Evolutionary conservation across 1,140 invertebrate species (phyloP).

Genomic region (Drosophila nigrodunni): DNA sequence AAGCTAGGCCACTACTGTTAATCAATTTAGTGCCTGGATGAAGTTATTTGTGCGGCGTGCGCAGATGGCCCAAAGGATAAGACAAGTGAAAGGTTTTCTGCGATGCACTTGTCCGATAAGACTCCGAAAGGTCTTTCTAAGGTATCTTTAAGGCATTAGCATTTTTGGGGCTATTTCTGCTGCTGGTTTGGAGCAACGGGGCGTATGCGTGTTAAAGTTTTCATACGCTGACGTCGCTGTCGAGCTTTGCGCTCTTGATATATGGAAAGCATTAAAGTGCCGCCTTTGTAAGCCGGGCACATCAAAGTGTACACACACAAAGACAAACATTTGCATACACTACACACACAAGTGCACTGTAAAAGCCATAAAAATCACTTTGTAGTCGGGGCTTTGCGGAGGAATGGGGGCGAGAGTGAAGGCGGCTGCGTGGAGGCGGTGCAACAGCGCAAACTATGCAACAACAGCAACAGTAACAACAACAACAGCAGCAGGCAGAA

Average conservation of each 20-base stretch:
- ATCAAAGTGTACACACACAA: conserved; percentile 70
- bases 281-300: conserved; percentile 76
- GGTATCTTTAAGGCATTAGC: not conserved
- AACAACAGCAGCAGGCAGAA: conserved; percentile 23
- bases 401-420: not conserved
- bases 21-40: conserved; percentile 73
- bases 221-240: conserved; percentile 55
- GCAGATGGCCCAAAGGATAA: conserved; percentile 71
- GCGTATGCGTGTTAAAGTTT: conserved; percentile 77
- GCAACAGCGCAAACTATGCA: conserved; percentile 77
- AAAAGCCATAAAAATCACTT: conserved; percentile 81
- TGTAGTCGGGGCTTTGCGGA: conserved; percentile 42
- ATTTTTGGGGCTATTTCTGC: not conserved
- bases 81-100: conserved; percentile 39
- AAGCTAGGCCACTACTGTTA: conserved; percentile 66
- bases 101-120: conserved; percentile 43
- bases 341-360: conserved; percentile 30
- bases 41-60: conserved; percentile 52
- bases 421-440: conserved; percentile 59
- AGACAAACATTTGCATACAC: conserved; percentile 66
- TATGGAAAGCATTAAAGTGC: conserved; percentile 73
- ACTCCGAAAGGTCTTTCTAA: not conserved
- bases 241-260: conserved; percentile 71
- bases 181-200: conserved; percentile 46
- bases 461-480: conserved; percentile 53